phyloP scores from a whole-genome alignment of 2,888 invertebrate genomes.

The Agapetus fuscipes region DNA sequence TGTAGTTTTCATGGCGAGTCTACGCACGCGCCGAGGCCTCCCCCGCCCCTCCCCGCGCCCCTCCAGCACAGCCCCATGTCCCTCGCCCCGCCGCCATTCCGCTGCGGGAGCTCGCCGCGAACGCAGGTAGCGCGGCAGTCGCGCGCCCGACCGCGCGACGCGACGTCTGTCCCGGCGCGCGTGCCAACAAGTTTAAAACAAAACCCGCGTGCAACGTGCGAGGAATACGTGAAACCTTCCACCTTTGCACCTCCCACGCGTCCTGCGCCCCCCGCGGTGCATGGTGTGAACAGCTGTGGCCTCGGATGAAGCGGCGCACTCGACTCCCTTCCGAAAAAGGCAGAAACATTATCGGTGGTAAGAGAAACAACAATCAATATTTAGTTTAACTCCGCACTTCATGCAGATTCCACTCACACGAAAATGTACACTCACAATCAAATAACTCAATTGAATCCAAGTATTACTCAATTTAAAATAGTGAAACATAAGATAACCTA shows the following conservation, averaged over 20 bases:
- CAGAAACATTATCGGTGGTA: constrained; percentile 11
- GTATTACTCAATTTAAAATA: no score
- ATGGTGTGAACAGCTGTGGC: constrained; percentile 17
- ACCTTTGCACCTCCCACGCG: constrained; percentile 2
- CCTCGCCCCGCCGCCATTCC: constrained; percentile 22
- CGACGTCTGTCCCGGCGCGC: constrained; percentile 10
- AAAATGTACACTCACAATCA: no score
- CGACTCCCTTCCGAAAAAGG: constrained; percentile 9
- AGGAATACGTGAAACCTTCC: no score
- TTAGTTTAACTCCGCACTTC: no score
- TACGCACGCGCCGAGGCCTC: constrained; percentile 7
- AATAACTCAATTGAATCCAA: no score
- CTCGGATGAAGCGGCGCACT: constrained; percentile 17
- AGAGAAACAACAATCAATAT: constrained; percentile 2
- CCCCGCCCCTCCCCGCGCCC: not conserved
- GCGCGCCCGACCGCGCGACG: constrained; percentile 20
- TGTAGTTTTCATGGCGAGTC: no score
- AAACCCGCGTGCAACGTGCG: no score
- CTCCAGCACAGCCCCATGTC: no score
- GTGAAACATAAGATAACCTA: no score
- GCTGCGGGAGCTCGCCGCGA: constrained; percentile 24
- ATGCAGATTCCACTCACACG: no score
- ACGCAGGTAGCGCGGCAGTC: constrained; percentile 23
- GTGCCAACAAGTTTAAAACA: no score
- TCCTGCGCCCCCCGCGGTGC: constrained; percentile 8